Evolutionary conservation across 2,113 vertebrate species (phyloP).

Genomic region (Myrmophylax atrothorax): DNA sequence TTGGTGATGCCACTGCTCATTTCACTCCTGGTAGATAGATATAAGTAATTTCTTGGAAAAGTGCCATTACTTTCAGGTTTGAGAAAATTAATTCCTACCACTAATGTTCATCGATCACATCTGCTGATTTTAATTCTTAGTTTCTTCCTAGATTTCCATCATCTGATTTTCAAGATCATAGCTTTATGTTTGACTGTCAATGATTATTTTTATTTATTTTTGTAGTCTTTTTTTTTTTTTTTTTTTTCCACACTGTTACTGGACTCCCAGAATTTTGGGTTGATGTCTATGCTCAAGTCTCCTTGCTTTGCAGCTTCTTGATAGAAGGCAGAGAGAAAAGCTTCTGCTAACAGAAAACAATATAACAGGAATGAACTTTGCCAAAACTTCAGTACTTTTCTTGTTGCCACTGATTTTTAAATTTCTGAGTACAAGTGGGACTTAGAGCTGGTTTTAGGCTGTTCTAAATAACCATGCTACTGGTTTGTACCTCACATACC

Average conservation of each 20-base stretch:
- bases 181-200: background rate
- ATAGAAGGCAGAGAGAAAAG: background rate
- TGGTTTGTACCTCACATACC: background rate
- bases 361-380: background rate
- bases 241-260: background rate
- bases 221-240: background rate
- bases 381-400: background rate
- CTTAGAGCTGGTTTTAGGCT: background rate
- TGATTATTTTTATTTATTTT: background rate
- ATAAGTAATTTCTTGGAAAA: background rate
- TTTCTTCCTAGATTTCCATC: background rate
- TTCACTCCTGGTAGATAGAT: background rate
- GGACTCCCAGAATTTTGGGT: background rate
- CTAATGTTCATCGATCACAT: background rate
- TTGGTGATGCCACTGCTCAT: background rate
- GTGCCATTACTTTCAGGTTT: background rate
- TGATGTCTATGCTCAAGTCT: background rate
- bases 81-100: background rate
- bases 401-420: background rate
- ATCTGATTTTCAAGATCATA: background rate
- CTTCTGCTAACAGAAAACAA: background rate
- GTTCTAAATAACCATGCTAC: background rate
- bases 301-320: background rate
- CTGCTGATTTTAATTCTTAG: background rate
- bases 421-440: background rate